Conservation (phyloP, 2,113 vertebrate genomes). For the Tragelaphus strepsiceros region DNA sequence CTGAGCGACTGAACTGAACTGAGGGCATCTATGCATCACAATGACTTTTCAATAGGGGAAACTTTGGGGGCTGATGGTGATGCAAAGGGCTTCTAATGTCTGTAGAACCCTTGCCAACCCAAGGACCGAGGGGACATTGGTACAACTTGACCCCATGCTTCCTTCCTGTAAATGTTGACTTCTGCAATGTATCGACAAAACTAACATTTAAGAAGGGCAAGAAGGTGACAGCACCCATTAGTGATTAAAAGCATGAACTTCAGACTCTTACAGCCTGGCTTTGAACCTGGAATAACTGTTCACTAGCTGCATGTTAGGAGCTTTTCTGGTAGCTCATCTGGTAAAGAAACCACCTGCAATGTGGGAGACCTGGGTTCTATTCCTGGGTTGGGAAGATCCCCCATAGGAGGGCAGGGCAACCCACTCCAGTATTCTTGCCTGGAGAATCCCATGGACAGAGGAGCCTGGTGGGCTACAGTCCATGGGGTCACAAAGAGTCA, state of each 20-base stretch:
- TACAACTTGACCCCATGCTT: neutral
- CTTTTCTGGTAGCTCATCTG: neutral
- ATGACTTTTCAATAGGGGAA: neutral
- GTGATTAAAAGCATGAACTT: neutral
- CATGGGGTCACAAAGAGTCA: neutral
- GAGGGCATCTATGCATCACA: neutral
- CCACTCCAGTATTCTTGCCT: neutral
- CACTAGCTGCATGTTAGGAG: neutral
- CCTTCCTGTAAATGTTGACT: neutral
- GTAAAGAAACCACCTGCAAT: neutral
- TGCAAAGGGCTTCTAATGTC: neutral
- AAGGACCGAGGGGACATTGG: neutral
- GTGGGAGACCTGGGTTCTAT: neutral
- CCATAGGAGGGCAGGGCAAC: neutral
- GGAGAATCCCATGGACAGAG: neutral
- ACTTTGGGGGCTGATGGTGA: neutral
- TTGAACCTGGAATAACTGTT: neutral
- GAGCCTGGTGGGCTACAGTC: neutral
- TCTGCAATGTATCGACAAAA: neutral
- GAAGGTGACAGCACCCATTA: neutral
- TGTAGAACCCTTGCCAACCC: neutral
- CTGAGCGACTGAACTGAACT: too few species aligned
- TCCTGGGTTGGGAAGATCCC: neutral
- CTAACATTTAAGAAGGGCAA: neutral
- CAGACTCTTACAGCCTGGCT: neutral